A percentile compares a stretch with the other conserved stretches of the same genome.
Evolutionary conservation across 2,113 vertebrate genomes (phyloP).

Genomic region (Pterocles burchelli): DNA sequence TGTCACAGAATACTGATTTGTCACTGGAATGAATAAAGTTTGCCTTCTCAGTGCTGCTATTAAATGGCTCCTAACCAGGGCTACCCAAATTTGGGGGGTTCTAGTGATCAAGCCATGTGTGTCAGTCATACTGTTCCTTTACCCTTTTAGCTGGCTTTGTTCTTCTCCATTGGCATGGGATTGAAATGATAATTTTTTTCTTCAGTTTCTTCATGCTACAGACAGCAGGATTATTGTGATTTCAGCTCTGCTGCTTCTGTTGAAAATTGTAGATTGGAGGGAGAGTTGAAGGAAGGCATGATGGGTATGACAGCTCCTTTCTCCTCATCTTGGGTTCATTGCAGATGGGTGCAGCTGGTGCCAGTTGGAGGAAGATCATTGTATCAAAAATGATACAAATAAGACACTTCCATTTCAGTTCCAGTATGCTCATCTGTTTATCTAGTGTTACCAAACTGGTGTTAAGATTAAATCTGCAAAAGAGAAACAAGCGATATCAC

Average conservation of each 20-base stretch:
- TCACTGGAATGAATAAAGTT: neutral
- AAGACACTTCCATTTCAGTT: neutral
- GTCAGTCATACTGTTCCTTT: neutral
- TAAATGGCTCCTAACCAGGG: neutral
- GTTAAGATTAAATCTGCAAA: neutral
- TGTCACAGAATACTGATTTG: neutral
- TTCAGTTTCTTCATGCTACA: neutral
- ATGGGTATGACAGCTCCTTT: conserved; percentile 10
- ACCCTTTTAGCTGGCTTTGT: neutral
- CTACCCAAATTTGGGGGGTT: neutral
- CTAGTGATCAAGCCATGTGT: neutral
- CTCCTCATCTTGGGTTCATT: neutral
- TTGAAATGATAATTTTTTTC: neutral
- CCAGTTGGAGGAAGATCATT: conserved; percentile 12
- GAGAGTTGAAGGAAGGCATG: conserved; percentile 9
- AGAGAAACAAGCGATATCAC: neutral
- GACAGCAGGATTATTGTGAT: conserved; percentile 25
- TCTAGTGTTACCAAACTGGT: neutral
- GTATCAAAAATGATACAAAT: neutral
- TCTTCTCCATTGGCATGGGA: neutral
- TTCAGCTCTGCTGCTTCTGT: conserved; percentile 26
- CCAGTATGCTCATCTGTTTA: neutral
- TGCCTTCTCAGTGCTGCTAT: neutral
- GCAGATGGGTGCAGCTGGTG: conserved; percentile 47
- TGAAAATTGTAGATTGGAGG: conserved; percentile 4